phyloP scores from a whole-genome alignment of 2,113 vertebrate species.

The Bufo gargarizans region DNA sequence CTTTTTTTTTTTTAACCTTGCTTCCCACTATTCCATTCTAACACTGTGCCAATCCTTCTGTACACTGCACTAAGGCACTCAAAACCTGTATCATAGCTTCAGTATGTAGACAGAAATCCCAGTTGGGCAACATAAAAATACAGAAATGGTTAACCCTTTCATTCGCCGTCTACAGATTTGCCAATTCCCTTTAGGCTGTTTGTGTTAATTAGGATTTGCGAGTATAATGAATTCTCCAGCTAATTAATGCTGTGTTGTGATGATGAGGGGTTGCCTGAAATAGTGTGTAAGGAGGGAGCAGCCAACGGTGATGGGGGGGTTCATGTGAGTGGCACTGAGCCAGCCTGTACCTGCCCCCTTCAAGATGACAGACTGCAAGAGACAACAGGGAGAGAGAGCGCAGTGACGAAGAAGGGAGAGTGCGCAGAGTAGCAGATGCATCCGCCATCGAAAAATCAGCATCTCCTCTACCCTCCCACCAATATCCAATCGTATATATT shows the following conservation, averaged over 20 bases:
- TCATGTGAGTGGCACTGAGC: conserved; percentile 58
- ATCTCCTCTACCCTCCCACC: conserved; percentile 55
- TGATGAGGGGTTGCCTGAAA: conserved; percentile 50
- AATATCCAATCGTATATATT: conserved; percentile 55
- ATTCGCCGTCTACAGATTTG: conserved; percentile 22
- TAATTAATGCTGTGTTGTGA: conserved; percentile 59
- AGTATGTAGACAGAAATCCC: conserved; percentile 13
- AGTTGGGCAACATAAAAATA: conserved; percentile 9
- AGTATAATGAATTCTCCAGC: conserved; percentile 58
- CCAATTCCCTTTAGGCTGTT: conserved; percentile 57
- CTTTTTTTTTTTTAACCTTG: conserved; percentile 11
- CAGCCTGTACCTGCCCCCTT: conserved; percentile 55
- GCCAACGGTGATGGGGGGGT: conserved; percentile 47
- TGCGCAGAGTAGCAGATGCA: conserved; percentile 58
- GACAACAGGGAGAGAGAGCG: conserved; percentile 56
- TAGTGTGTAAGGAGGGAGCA: conserved; percentile 49
- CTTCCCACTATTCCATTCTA: not conserved
- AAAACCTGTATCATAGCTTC: conserved; percentile 27
- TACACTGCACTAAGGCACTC: conserved; percentile 47
- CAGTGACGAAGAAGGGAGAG: conserved; percentile 56
- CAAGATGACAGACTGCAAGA: conserved; percentile 59
- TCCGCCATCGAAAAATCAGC: conserved; percentile 57
- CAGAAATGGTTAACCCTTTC: conserved; percentile 47
- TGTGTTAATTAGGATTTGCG: conserved; percentile 59
- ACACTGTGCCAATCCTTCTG: conserved; percentile 23